Percentiles rank a stretch among this genome's conserved stretches.
Evolutionary conservation across 2,113 vertebrate genomes (phyloP).

Genomic region (Romanogobio albipinnatus): DNA sequence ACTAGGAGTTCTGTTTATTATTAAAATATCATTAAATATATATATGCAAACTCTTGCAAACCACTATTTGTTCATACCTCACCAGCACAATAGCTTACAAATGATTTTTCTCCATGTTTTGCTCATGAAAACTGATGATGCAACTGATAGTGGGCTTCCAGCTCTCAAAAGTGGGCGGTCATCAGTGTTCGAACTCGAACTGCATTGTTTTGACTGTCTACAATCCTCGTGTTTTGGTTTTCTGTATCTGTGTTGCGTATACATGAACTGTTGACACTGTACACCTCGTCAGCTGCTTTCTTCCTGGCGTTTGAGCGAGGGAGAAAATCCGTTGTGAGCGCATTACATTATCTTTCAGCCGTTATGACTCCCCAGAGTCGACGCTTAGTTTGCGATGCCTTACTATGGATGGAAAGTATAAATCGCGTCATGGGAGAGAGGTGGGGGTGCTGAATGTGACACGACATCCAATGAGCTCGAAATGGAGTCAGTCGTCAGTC

Average conservation of each 20-base stretch:
- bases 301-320: constrained; percentile 22
- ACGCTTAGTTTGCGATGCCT: neutral
- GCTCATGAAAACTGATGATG: neutral
- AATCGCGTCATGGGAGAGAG: neutral
- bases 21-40: neutral
- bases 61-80: neutral
- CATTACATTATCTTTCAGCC: constrained; percentile 12
- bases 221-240: constrained; percentile 74
- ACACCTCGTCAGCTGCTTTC: constrained; percentile 72
- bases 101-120: neutral
- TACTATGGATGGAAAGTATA: neutral
- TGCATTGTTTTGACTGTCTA: constrained; percentile 76
- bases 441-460: neutral
- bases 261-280: constrained; percentile 78
- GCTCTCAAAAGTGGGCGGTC: neutral
- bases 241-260: constrained; percentile 71
- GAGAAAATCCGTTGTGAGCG: constrained; percentile 38
- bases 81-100: neutral
- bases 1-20: neutral
- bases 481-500: neutral
- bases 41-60: neutral
- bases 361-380: constrained; percentile 33
- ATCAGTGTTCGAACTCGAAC: constrained; percentile 1
- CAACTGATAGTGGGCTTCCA: neutral
- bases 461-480: constrained; percentile 3